These are phyloP conservation scores for Hesperia comma DNA, from an alignment of 2,888 invertebrate genomes.

Conservation along the genomic window DNA sequence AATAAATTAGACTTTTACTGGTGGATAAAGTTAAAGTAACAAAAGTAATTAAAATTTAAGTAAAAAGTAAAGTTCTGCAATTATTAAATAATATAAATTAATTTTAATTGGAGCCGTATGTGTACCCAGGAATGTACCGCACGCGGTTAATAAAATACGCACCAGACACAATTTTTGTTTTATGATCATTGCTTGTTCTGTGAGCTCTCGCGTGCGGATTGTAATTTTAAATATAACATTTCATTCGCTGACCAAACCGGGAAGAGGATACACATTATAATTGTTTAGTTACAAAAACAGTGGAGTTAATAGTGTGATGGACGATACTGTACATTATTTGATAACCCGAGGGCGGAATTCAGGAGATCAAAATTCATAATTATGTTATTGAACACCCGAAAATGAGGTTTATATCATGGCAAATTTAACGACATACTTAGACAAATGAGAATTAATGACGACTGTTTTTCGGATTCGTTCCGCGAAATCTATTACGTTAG, in stretches of 20 bases:
- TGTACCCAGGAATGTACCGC: neutral
- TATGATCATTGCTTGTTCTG: slow-evolving; percentile 4
- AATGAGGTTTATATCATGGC: neutral
- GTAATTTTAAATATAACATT: neutral
- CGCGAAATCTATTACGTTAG: neutral
- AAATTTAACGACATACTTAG: neutral
- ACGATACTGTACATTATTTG: neutral
- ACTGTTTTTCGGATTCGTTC: no score
- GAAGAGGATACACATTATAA: slow-evolving; percentile 18
- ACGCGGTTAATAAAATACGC: neutral
- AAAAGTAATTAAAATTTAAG: no score
- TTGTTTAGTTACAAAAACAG: neutral
- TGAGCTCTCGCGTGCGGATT: neutral
- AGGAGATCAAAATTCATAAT: neutral
- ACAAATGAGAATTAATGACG: neutral
- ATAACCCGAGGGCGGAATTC: neutral
- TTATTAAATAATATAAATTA: no score
- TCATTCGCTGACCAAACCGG: slow-evolving; percentile 22
- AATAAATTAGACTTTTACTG: no score
- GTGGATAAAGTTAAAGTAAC: no score
- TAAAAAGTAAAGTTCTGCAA: no score
- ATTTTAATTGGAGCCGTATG: no score
- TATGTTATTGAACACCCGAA: neutral
- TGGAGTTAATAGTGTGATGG: neutral
- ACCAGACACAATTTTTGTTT: neutral